Percentiles rank a stretch among this genome's conserved stretches.
Evolutionary conservation across 2,797 vertebrate genomes (phyloP).

Genomic region (Australoheros facetus): DNA sequence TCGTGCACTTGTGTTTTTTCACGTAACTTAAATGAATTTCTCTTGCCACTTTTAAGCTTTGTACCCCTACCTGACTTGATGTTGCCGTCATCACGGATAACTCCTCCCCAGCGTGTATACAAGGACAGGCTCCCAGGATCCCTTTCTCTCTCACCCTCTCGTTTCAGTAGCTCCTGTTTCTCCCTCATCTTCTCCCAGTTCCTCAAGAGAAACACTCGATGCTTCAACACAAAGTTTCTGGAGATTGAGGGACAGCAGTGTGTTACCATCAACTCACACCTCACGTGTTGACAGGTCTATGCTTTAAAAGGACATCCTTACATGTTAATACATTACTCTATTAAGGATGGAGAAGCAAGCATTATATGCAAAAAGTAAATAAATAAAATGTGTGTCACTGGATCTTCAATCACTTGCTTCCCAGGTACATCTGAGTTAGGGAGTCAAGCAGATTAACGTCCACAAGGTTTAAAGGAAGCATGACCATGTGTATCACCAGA

Average conservation of each 20-base stretch:
- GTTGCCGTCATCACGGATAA: constrained; percentile 95
- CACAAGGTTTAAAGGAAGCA: background rate
- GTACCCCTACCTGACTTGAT: constrained; percentile 90
- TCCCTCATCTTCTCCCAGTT: constrained; percentile 98
- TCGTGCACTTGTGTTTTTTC: background rate
- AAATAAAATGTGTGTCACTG: background rate
- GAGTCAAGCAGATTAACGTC: background rate
- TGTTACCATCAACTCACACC: background rate
- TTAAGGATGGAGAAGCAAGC: background rate
- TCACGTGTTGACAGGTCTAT: background rate
- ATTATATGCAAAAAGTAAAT: background rate
- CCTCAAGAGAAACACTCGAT: constrained; percentile 92
- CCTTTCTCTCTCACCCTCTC: constrained; percentile 83
- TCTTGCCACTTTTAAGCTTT: background rate
- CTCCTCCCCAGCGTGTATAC: constrained; percentile 92
- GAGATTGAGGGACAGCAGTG: background rate
- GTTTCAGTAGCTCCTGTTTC: constrained; percentile 93
- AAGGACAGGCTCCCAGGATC: constrained; percentile 83
- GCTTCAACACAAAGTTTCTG: constrained; percentile 97
- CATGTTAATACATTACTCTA: background rate
- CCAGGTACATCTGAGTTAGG: background rate
- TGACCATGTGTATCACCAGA: background rate
- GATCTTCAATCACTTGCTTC: background rate
- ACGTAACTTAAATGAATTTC: background rate
- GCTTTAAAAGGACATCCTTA: background rate